A percentile compares a stretch with the other conserved stretches of the same genome.
Conservation (phyloP, 2,888 invertebrate genomes). For the Pterostichus madidus region DNA sequence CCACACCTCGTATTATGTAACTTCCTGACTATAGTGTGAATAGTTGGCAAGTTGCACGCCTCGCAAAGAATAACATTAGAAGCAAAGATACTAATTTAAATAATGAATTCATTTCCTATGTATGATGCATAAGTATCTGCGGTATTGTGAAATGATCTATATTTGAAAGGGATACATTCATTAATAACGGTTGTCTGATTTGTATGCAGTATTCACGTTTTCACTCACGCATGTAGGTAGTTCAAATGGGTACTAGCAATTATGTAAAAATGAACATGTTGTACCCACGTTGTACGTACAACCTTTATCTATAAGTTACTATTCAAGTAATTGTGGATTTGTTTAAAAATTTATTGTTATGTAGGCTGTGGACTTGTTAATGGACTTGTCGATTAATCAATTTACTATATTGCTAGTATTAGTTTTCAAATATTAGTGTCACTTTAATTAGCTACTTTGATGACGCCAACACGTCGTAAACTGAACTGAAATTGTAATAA, state of each 20-base stretch:
- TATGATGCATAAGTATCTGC: constrained; percentile 7
- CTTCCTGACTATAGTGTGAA: no score
- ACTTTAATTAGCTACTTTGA: no score
- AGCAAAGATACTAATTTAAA: not conserved
- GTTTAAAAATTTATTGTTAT: not conserved
- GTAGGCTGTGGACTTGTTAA: not conserved
- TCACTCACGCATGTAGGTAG: not conserved
- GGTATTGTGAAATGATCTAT: constrained; percentile 38
- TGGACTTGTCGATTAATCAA: no score
- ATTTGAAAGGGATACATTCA: constrained; percentile 26
- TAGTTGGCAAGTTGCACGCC: no score
- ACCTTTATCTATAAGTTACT: not conserved
- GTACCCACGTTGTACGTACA: constrained; percentile 2
- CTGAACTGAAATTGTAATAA: no score
- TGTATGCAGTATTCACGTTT: constrained; percentile 2
- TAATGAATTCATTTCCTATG: constrained; percentile 7
- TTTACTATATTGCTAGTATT: no score
- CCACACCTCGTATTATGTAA: no score
- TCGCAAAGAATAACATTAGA: not conserved
- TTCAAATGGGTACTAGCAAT: constrained; percentile 20
- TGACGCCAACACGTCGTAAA: no score
- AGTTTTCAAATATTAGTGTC: no score
- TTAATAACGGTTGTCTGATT: constrained; percentile 32
- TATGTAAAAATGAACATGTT: constrained; percentile 28
- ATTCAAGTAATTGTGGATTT: not conserved